Evolutionary conservation across 2,113 vertebrate species (phyloP).

Genomic region (Anhinga rufa): DNA sequence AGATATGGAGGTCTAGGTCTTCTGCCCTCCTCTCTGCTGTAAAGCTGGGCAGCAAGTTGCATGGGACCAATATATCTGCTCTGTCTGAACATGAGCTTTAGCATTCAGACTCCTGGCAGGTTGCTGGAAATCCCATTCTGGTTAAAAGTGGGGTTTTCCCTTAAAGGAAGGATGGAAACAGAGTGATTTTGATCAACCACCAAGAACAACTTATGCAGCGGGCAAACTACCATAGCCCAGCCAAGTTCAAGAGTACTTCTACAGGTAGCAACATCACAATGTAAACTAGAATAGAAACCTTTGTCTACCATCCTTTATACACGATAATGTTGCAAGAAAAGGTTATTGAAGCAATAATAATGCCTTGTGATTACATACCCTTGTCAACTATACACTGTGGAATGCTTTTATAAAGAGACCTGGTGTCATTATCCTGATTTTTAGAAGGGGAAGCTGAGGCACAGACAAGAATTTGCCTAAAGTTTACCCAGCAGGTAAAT

Average conservation of each 20-base stretch:
- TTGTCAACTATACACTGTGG: neutral
- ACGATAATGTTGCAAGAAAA: neutral
- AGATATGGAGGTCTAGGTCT: accelerated
- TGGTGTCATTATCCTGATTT: neutral
- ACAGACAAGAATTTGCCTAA: slow-evolving; percentile 52
- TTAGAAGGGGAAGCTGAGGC: neutral
- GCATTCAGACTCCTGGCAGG: neutral
- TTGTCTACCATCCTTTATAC: neutral
- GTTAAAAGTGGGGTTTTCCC: neutral
- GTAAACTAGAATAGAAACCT: neutral
- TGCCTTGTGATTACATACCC: neutral
- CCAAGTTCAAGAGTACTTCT: neutral
- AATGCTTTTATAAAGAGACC: neutral
- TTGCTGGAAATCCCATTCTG: neutral
- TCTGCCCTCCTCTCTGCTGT: neutral
- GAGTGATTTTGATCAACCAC: neutral
- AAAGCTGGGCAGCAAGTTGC: neutral
- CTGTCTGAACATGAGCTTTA: neutral
- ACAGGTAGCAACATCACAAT: neutral
- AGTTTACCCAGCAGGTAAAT: neutral
- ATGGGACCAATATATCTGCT: accelerated
- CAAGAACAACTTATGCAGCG: neutral
- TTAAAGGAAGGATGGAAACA: neutral
- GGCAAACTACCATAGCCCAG: neutral
- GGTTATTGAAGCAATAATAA: neutral